Evolutionary conservation across 1,140 invertebrate genomes (phyloP), one percentile per base, ranked within the genome.

Genomic region (Drosophila kurseongensis): DNA sequence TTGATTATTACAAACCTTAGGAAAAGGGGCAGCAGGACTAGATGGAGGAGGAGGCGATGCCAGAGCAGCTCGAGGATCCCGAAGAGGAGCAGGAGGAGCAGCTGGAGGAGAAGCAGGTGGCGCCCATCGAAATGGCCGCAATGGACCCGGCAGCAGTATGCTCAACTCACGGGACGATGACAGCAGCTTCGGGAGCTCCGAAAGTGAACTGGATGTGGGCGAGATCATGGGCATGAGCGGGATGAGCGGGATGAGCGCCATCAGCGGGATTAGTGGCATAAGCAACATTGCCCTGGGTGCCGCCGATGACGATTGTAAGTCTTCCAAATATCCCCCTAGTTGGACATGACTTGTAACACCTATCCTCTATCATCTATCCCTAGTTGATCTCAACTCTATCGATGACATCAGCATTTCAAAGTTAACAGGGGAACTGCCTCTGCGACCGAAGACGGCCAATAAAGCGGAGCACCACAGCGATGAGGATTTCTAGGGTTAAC

Each of bases 391-490:
- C 12, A 91, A 91, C 47, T 91, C 91, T 9, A 91, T 91, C 13
- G 91, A 92, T 10, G 90, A 92, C 56, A 90, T 92, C 4, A 91
- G 91, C 75, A 90, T 92, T 60, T 90, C 89, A 14, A 92, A 92
- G 48, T 75, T 92, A 12, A 91, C 91, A 38, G 90, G 90, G 6
- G 91, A 92, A 54, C 50, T 84, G 47, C 84, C 80, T 6, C 29
- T 88, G 40, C 71, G 88, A n/a, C 85, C 85, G 0, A 91, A 91
- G 41, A 91, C 91, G 9, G 82, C 84, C 38, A 90, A 54, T 29
- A 91, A 92, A 35, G 45, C 72, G 44, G 91, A 92, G 40, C 74
- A 91, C 38, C 85, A 90, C 55, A 92, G 91, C 61, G 91, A 92
- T 50, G 91, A 92, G 66, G 91, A 92, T 57, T 92, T 92, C 38